Conservation (phyloP, 2,888 invertebrate species). For the Proisotoma minuta region DNA sequence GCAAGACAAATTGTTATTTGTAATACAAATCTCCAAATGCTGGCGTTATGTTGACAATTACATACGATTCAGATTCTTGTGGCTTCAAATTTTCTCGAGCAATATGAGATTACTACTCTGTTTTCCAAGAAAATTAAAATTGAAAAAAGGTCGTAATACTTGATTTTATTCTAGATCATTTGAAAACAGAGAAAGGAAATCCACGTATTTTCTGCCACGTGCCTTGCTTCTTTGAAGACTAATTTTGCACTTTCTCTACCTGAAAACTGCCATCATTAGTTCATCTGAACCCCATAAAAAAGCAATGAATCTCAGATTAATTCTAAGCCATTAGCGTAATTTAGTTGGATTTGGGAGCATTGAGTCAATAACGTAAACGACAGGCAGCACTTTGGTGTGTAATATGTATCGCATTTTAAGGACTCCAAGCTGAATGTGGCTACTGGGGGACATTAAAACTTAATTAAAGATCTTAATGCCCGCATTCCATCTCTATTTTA, state of each 20-base stretch:
- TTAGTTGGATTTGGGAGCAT: background rate
- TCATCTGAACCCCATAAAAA: too few relatives aligned
- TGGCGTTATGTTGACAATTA: background rate
- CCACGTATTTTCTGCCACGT: too few relatives aligned
- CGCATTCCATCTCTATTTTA: background rate
- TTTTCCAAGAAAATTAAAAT: too few relatives aligned
- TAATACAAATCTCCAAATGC: slow-evolving; percentile 1
- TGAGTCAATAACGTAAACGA: background rate
- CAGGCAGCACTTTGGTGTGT: background rate
- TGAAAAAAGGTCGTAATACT: too few relatives aligned
- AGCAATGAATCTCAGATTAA: slow-evolving; percentile 2
- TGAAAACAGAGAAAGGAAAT: too few relatives aligned
- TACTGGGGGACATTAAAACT: slow-evolving; percentile 11
- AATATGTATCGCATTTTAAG: too few relatives aligned
- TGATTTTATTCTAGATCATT: too few relatives aligned
- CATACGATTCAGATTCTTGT: too few relatives aligned
- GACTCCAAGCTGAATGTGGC: background rate
- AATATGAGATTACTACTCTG: too few relatives aligned
- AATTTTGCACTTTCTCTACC: background rate
- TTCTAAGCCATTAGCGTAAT: background rate
- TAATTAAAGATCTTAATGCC: slow-evolving; percentile 5
- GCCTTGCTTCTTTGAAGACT: too few relatives aligned
- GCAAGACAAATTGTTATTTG: slow-evolving; percentile 5
- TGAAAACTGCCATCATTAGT: too few relatives aligned
- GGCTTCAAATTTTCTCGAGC: too few relatives aligned